Conservation (phyloP, 2,888 invertebrate genomes). For the Stenotaenia linearis region DNA sequence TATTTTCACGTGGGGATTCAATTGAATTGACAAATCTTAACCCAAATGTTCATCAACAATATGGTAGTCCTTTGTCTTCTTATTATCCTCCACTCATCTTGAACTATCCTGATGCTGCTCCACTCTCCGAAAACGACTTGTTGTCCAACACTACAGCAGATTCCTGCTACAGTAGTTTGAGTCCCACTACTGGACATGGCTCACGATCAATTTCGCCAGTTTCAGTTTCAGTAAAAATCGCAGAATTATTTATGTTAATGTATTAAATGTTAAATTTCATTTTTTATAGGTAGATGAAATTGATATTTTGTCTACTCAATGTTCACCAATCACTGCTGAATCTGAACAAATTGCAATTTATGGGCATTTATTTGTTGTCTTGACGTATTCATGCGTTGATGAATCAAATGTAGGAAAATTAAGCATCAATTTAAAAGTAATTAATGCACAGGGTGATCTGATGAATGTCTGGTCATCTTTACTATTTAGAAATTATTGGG, state of each 20-base stretch:
- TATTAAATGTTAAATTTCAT: neutral
- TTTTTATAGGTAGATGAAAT: neutral
- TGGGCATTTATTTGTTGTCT: neutral
- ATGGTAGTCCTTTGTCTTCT: slow-evolving; percentile 3
- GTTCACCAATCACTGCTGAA: slow-evolving; percentile 7
- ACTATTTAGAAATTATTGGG: no score
- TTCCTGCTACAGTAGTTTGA: slow-evolving; percentile 27
- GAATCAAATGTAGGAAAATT: neutral
- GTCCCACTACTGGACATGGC: slow-evolving; percentile 21
- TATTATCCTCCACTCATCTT: neutral
- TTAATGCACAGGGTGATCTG: no score
- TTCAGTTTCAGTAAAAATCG: neutral
- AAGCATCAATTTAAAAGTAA: neutral
- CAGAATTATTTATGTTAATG: neutral
- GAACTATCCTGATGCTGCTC: neutral
- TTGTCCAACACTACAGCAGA: neutral
- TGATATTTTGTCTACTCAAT: neutral
- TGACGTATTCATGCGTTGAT: neutral
- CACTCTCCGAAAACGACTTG: neutral
- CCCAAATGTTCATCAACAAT: neutral
- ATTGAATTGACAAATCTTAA: slow-evolving; percentile 26
- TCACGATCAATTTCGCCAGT: neutral
- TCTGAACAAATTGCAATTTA: neutral
- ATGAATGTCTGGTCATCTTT: no score
- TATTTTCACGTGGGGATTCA: no score